Conservation (phyloP, 2,888 invertebrate species). For the Sthenelais limicola region DNA sequence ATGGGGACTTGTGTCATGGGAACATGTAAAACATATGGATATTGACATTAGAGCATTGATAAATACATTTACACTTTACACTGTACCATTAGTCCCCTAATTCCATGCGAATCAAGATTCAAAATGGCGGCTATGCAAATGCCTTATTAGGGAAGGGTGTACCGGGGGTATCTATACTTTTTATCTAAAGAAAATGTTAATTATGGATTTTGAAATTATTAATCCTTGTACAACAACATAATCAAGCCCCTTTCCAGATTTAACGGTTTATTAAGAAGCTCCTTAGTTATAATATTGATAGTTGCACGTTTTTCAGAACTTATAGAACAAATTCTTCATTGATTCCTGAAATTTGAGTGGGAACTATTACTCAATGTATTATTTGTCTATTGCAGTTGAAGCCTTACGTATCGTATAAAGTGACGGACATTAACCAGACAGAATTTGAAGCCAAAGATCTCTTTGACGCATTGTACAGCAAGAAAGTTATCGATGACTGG, state of each 20-base stretch:
- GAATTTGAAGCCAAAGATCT: slow-evolving; percentile 86
- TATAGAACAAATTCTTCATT: background rate
- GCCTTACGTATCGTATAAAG: slow-evolving; percentile 94
- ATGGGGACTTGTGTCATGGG: too few relatives aligned
- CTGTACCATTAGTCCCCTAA: too few relatives aligned
- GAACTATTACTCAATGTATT: background rate
- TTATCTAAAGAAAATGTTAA: slow-evolving; percentile 5
- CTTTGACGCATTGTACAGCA: slow-evolving; percentile 85
- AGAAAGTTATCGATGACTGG: slow-evolving; percentile 85
- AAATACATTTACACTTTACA: too few relatives aligned
- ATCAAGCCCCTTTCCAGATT: background rate
- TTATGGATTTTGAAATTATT: background rate
- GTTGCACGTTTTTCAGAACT: background rate
- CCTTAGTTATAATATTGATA: too few relatives aligned
- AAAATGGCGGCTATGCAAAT: too few relatives aligned
- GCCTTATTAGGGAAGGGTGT: too few relatives aligned
- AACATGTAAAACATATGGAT: too few relatives aligned
- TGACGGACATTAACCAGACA: slow-evolving; percentile 82
- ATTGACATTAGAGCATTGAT: too few relatives aligned
- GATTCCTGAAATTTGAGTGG: background rate
- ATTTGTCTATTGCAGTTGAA: slow-evolving; percentile 78
- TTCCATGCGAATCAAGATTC: too few relatives aligned
- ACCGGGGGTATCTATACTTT: background rate
- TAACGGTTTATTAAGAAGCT: too few relatives aligned
- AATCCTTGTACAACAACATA: background rate